Evolutionary conservation across 1,140 invertebrate species (phyloP), one percentile per base, ranked within the genome.

Genomic region (Maconellicoccus hirsutus): DNA sequence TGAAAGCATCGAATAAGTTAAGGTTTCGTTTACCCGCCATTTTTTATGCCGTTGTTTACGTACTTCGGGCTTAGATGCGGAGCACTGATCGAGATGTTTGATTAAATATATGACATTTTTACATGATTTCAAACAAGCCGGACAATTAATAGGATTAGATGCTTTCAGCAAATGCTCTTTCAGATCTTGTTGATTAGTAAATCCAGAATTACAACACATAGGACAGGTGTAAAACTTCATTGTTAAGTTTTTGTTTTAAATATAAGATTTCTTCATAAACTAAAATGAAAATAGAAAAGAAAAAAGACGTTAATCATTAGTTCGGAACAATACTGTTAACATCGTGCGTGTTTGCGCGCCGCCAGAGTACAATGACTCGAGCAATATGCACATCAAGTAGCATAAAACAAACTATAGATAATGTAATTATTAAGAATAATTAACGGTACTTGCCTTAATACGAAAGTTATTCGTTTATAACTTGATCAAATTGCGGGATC

Each of bases 81-180:
- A 6, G 61, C 61, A 66, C 21, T 25, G 22, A 66, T 66, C 61
- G 7, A 66, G 19, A 66, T 66, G 61, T 66, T 66, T 66, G 61
- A 66, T 66, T 66, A 66, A 66, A 66, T 66, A 6, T 22, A 66
- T 66, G 4, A 66, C 61, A 25, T 66, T 66, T 66, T 66, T 66
- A 26, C 61, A 66, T 16, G 61, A 26, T 25, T 25, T 66, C 22
- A 66, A 25, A 25, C 61, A 66, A 26, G 25, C 21, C 8, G 61
- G 61, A 66, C 61, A 66, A 66, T 66, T 23, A 10, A 66, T 12
- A 23, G 61, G 25, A 66, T 23, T 25, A 19, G 25, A 25, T 3
- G 25, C 61, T 66, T 66, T 66, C 22, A 6, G 10, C 10, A 66
- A 26, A 66, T 66, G 61, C 19, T 66, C 61, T 66, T 66, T 66